phyloP scores from a whole-genome alignment of 2,888 invertebrate species.

The Mythimna vitellina region DNA sequence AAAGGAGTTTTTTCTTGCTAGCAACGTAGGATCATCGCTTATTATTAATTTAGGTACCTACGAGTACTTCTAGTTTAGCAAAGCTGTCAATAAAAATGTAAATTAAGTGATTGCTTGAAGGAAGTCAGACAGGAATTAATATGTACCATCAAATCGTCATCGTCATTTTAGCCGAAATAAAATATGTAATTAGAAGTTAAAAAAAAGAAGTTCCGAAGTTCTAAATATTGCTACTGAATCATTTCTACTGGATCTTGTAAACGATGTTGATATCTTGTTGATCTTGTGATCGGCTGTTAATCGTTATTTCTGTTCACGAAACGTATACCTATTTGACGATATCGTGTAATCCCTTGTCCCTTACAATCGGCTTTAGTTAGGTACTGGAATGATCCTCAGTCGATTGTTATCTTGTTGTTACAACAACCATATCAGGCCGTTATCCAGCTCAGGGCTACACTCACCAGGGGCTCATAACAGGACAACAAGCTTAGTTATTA shows the following conservation, averaged over 20 bases:
- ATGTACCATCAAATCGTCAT: no score
- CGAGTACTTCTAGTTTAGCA: not conserved
- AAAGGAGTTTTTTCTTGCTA: not conserved
- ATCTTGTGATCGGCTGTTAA: slow-evolving; percentile 13
- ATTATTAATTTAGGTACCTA: not conserved
- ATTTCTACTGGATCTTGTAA: not conserved
- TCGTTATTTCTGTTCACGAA: not conserved
- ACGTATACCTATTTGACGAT: not conserved
- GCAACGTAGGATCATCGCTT: not conserved
- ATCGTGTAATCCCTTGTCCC: slow-evolving; percentile 17
- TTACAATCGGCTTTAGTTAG: slow-evolving; percentile 13
- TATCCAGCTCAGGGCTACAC: slow-evolving; percentile 48
- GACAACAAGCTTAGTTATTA: slow-evolving; percentile 66
- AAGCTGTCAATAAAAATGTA: not conserved
- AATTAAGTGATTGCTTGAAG: not conserved
- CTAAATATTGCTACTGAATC: not conserved
- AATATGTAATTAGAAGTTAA: no score
- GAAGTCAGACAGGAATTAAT: no score
- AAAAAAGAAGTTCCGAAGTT: not conserved
- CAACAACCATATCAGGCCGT: slow-evolving; percentile 49
- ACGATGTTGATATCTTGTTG: not conserved
- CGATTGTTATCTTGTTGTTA: slow-evolving; percentile 37
- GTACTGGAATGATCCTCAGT: slow-evolving; percentile 34
- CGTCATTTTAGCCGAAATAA: not conserved
- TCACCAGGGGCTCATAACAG: slow-evolving; percentile 65